Evolutionary conservation across 2,113 vertebrate species (phyloP), one percentile per base, ranked within the genome.

Genomic region (Indri indri): DNA sequence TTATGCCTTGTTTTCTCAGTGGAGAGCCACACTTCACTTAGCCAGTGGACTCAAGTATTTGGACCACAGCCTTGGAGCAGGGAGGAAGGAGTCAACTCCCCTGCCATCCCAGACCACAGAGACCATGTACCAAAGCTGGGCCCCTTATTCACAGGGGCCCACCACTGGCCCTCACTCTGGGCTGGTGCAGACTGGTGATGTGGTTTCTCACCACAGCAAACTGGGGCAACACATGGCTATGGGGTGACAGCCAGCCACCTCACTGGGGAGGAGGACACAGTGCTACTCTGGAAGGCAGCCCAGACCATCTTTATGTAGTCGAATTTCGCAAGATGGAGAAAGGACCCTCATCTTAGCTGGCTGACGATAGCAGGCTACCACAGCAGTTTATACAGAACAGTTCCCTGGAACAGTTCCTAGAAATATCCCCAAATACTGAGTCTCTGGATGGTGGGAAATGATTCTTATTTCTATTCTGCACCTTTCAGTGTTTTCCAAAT

Each of bases 41-140:
- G 1, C 37, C 23, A 40, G 61, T 18, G 63, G 22, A 32, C 57
- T 34, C 25, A 12, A 22, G 13, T 11, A 34, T 30, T 14, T 25
- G n/a, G 22, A 12, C 27, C 63, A 22, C 27, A 45, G 65, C 18
- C 6, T 32, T 30, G 23, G 3, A 30, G 42, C 57, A 54, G 65
- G 17, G 1, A 34, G 22, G 16, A 40, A 37, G n/a, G 65, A 57
- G 77, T 8, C 32, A 12, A 3, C 47, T 32, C 45, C 23, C 40
- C 25, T 2, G 1, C 8, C 61, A 52, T 25, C 45, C 5, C 0
- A 22, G 61, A 10, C 47, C 18, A 45, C 0, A 7, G 34, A 45
- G 47, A n/a, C 71, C 37, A 42, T 0, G 9, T 30, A 5, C 8
- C 3, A 2, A 9, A 7, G 61, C 54, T 1, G 13, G 52, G 40